phyloP scores from a whole-genome alignment of 2,797 vertebrate genomes.

The Falco concolor region DNA sequence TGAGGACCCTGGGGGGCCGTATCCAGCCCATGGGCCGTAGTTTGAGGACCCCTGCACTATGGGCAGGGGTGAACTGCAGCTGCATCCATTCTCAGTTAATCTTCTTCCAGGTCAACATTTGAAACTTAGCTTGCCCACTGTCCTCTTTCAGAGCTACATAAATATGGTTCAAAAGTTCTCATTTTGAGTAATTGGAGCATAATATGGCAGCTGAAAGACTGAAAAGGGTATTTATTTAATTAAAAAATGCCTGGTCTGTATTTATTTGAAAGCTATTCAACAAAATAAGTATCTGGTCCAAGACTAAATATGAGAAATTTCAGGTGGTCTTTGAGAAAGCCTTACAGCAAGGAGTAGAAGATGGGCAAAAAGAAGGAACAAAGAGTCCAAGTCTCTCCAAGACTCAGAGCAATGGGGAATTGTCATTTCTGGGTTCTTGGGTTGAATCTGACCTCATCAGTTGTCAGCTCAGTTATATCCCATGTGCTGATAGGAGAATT shows the following conservation, averaged over 20 bases:
- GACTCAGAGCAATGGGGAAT: background rate
- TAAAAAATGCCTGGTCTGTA: background rate
- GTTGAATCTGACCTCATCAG: background rate
- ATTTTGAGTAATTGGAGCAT: background rate
- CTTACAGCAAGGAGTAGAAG: background rate
- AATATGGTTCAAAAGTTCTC: background rate
- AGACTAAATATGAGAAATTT: background rate
- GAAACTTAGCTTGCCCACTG: background rate
- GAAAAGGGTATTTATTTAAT: background rate
- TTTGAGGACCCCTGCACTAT: too few relatives aligned
- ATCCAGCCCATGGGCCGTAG: too few relatives aligned
- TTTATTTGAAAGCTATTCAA: background rate
- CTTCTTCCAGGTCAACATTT: background rate
- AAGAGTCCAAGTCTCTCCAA: background rate
- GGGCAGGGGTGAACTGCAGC: background rate
- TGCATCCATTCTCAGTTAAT: background rate
- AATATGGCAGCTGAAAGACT: background rate
- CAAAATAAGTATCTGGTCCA: background rate
- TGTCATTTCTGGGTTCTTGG: background rate
- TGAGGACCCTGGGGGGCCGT: too few relatives aligned
- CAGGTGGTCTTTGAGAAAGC: background rate
- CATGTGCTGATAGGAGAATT: background rate
- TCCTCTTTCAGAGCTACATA: background rate
- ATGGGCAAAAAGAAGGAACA: background rate
- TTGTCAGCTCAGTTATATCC: background rate